phyloP scores from a whole-genome alignment of 2,888 invertebrate species.

The Noctua janthe region DNA sequence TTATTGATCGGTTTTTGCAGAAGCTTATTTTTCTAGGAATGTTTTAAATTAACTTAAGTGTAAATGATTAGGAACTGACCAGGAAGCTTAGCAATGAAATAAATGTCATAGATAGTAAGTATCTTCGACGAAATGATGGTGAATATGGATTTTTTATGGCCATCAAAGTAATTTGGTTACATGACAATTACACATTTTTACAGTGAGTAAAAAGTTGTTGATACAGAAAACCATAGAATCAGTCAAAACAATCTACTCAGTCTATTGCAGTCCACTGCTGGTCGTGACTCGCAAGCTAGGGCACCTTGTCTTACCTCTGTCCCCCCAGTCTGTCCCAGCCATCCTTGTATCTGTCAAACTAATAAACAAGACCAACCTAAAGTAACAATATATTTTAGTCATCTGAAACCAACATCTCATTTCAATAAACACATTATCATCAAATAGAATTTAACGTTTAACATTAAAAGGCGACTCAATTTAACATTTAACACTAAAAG shows the following conservation, averaged over 20 bases:
- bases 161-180: not conserved
- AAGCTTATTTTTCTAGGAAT: not conserved
- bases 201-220: not conserved
- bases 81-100: not conserved
- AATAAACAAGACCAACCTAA: not conserved
- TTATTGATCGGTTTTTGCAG: not conserved
- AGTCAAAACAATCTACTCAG: not conserved
- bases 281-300: not conserved
- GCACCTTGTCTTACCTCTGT: not conserved
- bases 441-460: slow-evolving; percentile 16
- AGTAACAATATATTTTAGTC: not conserved
- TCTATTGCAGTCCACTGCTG: not conserved
- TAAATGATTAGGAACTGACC: not conserved
- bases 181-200: not conserved
- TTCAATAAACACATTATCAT: slow-evolving; percentile 8
- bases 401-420: slow-evolving; percentile 1
- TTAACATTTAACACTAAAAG: slow-evolving; percentile 14
- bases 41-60: not conserved
- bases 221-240: not conserved
- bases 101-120: not conserved
- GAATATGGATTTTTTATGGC: not conserved
- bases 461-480: slow-evolving; percentile 4
- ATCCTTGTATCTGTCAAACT: not conserved
- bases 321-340: not conserved
- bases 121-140: too few relatives aligned